Evolutionary conservation across 2,113 vertebrate genomes (phyloP).

Genomic region (Phycodurus eques): DNA sequence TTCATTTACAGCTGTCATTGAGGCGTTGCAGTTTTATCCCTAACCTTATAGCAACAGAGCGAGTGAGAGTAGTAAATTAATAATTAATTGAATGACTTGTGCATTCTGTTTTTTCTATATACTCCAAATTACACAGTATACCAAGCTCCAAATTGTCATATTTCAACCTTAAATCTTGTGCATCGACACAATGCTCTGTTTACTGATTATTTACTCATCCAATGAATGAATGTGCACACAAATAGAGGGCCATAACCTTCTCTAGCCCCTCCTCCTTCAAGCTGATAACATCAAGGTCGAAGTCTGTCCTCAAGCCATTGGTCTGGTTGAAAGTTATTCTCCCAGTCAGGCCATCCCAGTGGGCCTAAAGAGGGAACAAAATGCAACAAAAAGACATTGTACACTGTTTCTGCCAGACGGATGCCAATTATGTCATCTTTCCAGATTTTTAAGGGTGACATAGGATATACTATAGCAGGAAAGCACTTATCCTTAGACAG

Average conservation of each 20-base stretch:
- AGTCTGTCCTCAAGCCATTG: constrained; percentile 96
- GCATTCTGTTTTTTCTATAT: constrained; percentile 5
- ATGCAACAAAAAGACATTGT: not conserved
- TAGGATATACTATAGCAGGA: no score
- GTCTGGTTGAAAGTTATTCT: constrained; percentile 97
- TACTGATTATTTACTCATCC: not conserved
- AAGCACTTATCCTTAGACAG: no score
- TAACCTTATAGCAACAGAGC: not conserved
- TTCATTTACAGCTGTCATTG: constrained; percentile 6
- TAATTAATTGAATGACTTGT: not conserved
- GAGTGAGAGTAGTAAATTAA: not conserved
- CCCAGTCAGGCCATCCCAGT: constrained; percentile 98
- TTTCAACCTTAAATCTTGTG: not conserved
- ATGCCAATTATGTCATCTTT: not conserved
- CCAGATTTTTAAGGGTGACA: no score
- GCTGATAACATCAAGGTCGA: constrained; percentile 98
- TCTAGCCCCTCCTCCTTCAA: constrained; percentile 96
- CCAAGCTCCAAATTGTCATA: not conserved
- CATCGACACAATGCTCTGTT: not conserved
- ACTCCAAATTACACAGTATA: constrained; percentile 8
- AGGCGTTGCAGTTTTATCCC: not conserved
- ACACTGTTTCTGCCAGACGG: no score
- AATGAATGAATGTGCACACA: not conserved
- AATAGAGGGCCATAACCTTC: constrained; percentile 74
- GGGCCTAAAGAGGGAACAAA: constrained; percentile 75